Evolutionary conservation across 2,888 invertebrate species (phyloP).

Genomic region (Phortica okadai): DNA sequence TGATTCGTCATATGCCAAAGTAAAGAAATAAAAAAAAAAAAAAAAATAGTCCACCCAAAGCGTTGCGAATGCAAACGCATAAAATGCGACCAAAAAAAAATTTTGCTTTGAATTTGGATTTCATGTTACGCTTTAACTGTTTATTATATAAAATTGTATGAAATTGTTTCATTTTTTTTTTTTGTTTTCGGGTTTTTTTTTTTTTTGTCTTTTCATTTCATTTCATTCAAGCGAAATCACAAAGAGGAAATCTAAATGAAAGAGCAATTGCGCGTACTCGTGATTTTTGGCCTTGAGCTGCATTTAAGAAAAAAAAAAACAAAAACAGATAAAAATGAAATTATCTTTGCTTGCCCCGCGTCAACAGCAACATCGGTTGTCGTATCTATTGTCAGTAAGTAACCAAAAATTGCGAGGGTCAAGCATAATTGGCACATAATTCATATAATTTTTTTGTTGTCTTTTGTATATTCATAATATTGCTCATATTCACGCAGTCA

Average conservation of each 20-base stretch:
- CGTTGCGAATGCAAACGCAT: neutral
- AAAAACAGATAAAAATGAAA: neutral
- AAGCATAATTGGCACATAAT: constrained; percentile 36
- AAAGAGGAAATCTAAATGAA: constrained; percentile 7
- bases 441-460: constrained; percentile 17
- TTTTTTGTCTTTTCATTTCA: constrained; percentile 9
- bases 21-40: constrained; percentile 7
- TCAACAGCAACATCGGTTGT: no score
- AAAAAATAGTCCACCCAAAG: neutral
- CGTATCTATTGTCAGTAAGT: neutral
- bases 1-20: neutral
- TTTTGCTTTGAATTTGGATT: no score
- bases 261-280: constrained; percentile 6
- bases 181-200: neutral
- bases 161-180: neutral
- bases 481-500: neutral
- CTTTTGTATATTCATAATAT: constrained; percentile 21
- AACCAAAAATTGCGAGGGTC: constrained; percentile 39
- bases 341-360: no score
- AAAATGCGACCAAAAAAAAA: no score
- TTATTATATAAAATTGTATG: no score
- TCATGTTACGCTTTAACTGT: no score
- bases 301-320: neutral
- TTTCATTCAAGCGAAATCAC: neutral
- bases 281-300: constrained; percentile 2